Base-by-base conservation (phyloP, 2,797 vertebrate species). In the Sternarchorhynchus goeldii region DNA sequence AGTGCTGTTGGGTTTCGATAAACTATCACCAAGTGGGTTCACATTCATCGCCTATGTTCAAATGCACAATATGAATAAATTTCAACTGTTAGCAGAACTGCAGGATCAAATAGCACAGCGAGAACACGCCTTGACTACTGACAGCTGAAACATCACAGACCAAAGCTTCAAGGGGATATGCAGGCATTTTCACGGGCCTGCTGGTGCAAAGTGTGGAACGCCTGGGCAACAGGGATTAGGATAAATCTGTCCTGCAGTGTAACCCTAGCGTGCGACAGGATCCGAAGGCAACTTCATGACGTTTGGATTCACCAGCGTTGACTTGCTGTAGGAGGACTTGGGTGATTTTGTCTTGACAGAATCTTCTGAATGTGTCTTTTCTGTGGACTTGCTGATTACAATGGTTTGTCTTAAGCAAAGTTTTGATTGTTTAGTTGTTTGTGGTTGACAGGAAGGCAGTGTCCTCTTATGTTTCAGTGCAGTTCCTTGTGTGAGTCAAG, bases 171-270 rank as follows among this genome's bases (percentile, higher is more conserved):
- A 62, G 57, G 56, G 25, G 64, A 55, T 64, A 62, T 70, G 16
- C 4, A 75, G 34, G 74, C 55, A 55, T 76, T 76, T 50, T 71
- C 32, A 65, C 7, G 72, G 60, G 45, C 14, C 10, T 25, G 67
- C 53, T 17, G 20, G 60, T 18, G 2, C 14, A 8, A 29, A 53
- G 66, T 29, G n/a, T 56, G 62, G n/a, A 31, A 50, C 34, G 59
- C 70, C 78, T 58, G 64, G 78, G 78, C 75, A 58, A 76, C 20
- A 20, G 67, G 74, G 79, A 81, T 81, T 81, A 76, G 74, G 50
- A 60, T 55, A 34, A 45, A 45, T 81, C 74, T 67, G 68, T 72
- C 74, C 72, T 57, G 55, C 79, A 62, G 74, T 55, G 65, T 76
- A 76, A 80, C 2, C 7, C 65, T 62, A 32, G 39, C 53, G 34